Percentiles rank a stretch among this genome's conserved stretches.
Conservation (phyloP, 2,888 invertebrate species). For the Epinotia demarniana region DNA sequence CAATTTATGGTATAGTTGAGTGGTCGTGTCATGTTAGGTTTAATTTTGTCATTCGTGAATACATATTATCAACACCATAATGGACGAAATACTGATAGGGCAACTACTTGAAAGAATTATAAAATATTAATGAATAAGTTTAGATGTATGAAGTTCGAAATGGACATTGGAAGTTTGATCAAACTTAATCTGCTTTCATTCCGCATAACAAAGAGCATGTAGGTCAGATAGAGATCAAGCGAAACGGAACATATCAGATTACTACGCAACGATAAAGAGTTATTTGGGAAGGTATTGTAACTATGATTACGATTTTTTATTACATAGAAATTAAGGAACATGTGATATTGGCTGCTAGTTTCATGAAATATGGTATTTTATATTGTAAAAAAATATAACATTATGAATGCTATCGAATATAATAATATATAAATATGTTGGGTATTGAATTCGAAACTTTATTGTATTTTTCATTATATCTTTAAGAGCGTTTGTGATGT, state of each 20-base stretch:
- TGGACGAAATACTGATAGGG: background rate
- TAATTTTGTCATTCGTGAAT: background rate
- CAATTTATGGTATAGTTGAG: background rate
- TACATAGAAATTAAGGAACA: conserved; percentile 32
- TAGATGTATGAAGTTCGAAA: too few species aligned
- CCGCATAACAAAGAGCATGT: background rate
- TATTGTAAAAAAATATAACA: conserved; percentile 13
- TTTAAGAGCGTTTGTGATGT: conserved; percentile 2
- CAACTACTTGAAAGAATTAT: background rate
- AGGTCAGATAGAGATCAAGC: conserved; percentile 38
- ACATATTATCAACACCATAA: background rate
- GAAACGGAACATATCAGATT: conserved; percentile 32
- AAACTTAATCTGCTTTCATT: background rate
- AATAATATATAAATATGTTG: conserved; percentile 19
- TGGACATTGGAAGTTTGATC: background rate
- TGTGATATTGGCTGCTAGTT: conserved; percentile 46
- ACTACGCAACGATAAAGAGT: conserved; percentile 10
- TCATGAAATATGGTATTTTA: conserved; percentile 26
- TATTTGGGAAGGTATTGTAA: conserved; percentile 7
- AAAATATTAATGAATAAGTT: too few species aligned
- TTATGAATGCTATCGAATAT: conserved; percentile 30
- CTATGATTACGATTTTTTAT: conserved; percentile 13
- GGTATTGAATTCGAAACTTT: background rate
- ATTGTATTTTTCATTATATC: conserved; percentile 7
- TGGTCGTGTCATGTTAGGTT: background rate